Conservation (phyloP, 2,113 vertebrate species). For the Rostratula benghalensis region DNA sequence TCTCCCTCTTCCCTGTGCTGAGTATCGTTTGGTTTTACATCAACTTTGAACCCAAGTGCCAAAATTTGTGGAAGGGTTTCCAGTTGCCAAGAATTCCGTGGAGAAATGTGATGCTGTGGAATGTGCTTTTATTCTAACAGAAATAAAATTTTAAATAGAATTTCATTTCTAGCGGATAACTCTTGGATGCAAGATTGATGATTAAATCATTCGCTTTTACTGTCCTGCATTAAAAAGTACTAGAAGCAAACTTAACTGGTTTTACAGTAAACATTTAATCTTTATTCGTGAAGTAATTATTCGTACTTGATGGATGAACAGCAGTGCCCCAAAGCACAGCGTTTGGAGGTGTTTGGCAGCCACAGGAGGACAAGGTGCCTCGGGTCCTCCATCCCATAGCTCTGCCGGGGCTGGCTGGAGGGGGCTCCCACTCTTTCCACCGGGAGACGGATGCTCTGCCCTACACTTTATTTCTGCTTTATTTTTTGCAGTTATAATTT, state of each 20-base stretch:
- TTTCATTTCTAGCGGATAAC: slow-evolving; percentile 24
- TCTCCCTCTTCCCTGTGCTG: neutral
- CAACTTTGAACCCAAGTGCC: neutral
- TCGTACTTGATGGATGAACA: neutral
- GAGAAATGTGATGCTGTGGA: neutral
- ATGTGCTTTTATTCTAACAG: slow-evolving; percentile 13
- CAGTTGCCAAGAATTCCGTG: neutral
- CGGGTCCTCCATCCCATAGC: neutral
- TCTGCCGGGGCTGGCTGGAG: slow-evolving; percentile 1
- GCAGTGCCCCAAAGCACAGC: neutral
- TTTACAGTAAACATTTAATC: slow-evolving; percentile 60
- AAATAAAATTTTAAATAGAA: slow-evolving; percentile 33
- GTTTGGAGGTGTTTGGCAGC: neutral
- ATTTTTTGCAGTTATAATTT: neutral
- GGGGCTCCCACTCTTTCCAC: neutral
- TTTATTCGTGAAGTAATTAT: slow-evolving; percentile 33
- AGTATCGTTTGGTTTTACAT: neutral
- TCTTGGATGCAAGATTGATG: slow-evolving; percentile 8
- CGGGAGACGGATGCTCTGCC: neutral
- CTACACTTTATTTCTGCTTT: neutral
- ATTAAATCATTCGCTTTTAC: slow-evolving; percentile 54
- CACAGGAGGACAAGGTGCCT: neutral
- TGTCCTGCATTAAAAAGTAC: slow-evolving; percentile 20
- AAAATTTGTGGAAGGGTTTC: neutral
- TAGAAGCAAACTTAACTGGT: slow-evolving; percentile 57